Base-by-base conservation (phyloP, 2,888 invertebrate species). In the Eilema griseolum region DNA sequence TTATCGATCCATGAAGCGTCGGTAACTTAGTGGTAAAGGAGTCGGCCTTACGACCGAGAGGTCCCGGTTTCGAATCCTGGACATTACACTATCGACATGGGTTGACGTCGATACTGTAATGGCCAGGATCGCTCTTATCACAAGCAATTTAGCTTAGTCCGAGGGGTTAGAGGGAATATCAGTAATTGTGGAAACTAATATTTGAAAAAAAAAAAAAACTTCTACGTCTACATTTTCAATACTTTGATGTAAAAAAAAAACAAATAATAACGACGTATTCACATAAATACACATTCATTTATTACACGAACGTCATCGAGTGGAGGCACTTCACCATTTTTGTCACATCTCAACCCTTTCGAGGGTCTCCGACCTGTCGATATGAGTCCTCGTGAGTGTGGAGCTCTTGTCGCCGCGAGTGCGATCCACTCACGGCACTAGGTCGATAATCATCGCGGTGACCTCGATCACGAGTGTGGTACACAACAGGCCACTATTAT, bases 391-490 rank as follows among this genome's bases (percentile, higher is more conserved):
- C 16, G 31, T 60, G 10, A 41, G 60, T 61, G 11, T 52, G 26
- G 31, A 52, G 33, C 61, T 61, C 61, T 67, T 14, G 61, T 61
- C 24, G 26, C 16, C n/a, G 59, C 23, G 26, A 52, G 69, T 69
- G 52, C 60, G 46, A 41, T 28, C 57, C 41, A 41, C 65, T 65
- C 52, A 61, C 41, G 61, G n/a, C 41, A 24, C 52, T 60, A 28
- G 61, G 52, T 31, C 66, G 66, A 67, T 71, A 62, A 67, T 71
- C 67, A 67, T 37, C 67, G 28, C 46, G 59, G 62, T 63, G 71
- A 71, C 71, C 71, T 71, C 31, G 41, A 71, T 71, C 37, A 60
- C 60, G 57, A 67, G 71, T 67, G 57, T 52, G 2, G n/a, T 71
- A 67, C 63, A 71, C 60, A 31, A 10, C 62, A 4, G 62, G 57